Conservation (phyloP, 2,888 invertebrate genomes). For the Darwinula stevensoni region DNA sequence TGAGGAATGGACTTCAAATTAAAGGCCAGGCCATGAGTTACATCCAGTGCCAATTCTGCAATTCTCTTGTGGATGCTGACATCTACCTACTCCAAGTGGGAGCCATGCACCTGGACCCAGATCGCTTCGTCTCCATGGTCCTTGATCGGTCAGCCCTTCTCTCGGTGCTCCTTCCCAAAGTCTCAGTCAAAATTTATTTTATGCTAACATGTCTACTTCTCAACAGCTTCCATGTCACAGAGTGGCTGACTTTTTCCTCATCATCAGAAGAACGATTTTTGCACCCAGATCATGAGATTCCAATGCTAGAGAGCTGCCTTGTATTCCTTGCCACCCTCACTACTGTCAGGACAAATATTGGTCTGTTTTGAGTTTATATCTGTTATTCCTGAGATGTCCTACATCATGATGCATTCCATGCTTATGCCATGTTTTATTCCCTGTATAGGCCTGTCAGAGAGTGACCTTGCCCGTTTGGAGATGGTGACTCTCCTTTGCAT, state of each 20-base stretch:
- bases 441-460: conserved; percentile 25
- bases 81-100: conserved; percentile 79
- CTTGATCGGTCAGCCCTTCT: background rate
- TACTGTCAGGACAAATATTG: conserved; percentile 57
- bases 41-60: conserved; percentile 93
- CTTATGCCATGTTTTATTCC: conserved; percentile 5
- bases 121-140: conserved; percentile 23
- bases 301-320: conserved; percentile 72
- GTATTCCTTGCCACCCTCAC: conserved; percentile 68
- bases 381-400: background rate
- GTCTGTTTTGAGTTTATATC: conserved; percentile 18
- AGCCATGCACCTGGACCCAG: conserved; percentile 55
- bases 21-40: conserved; percentile 98
- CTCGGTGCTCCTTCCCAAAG: background rate
- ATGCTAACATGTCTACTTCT: too few relatives aligned
- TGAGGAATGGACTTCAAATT: conserved; percentile 83
- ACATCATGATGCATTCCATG: background rate
- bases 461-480: conserved; percentile 44
- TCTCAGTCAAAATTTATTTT: conserved; percentile 6
- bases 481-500: conserved; percentile 77
- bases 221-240: conserved; percentile 57
- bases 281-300: conserved; percentile 51
- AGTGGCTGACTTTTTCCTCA: conserved; percentile 50
- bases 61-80: conserved; percentile 94
- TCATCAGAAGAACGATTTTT: conserved; percentile 25